Evolutionary conservation across 1,140 invertebrate species (phyloP), one percentile per base, ranked within the genome.

Genomic region (Heliconius nattereri): DNA sequence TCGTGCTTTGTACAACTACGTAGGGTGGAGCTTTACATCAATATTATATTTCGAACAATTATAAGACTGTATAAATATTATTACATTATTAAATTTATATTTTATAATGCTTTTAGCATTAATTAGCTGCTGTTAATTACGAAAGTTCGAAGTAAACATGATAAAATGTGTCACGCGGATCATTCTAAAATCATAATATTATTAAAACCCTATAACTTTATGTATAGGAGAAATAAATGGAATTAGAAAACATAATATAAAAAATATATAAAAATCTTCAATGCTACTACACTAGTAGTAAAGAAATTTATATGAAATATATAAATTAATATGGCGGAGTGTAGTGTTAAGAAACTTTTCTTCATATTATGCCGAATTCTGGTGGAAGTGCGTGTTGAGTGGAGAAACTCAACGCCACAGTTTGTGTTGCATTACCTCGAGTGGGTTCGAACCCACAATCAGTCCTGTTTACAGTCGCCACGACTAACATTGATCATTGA

Each of bases 171-270:
- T 29, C 60, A 66, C 26, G 29, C 23, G 60, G 60, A 66, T 66
- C 60, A 29, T 66, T 26, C 29, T 66, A 29, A 66, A n/a, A 66
- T 66, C 60, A 29, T 66, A 66, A 66, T 66, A 66, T 29, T 66
- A 66, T 66, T 66, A 26, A 66, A 66, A 66, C 60, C 23, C 54
- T 57, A 23, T 23, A 57, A 57, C 5, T 9, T 29, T 26, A 66
- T 26, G 11, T 5, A 66, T 29, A 26, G 9, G 60, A 66, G 13
- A 66, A 66, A 66, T 66, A 16, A 26, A 66, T 66, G 8, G 1
- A 29, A 26, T 13, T 66, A 29, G 23, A 16, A 23, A 26, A 26
- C 20, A 66, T 26, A n/a, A 8, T n/a, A 29, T 57, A 29, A 66
- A 45, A 45, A 11, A 45, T n/a, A 45, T 13, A 1, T 66, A 16